A percentile compares a stretch with the other conserved stretches of the same genome.
Evolutionary conservation across 2,888 invertebrate species (phyloP).

Genomic region (Eristalinus aeneus): DNA sequence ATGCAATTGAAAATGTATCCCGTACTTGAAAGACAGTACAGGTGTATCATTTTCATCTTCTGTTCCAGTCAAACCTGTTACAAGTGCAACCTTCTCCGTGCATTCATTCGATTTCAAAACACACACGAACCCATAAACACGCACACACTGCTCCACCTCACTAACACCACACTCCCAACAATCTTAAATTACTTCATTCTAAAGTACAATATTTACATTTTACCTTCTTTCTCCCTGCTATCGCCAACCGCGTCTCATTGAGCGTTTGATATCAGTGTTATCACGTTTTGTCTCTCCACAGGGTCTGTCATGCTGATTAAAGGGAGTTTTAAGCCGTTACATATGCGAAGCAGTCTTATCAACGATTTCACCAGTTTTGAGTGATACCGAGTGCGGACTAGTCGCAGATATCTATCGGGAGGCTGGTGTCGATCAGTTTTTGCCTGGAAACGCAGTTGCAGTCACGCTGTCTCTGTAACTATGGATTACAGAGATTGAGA

Average conservation of each 20-base stretch:
- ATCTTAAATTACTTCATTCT: background rate
- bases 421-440: background rate
- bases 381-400: constrained; percentile 20
- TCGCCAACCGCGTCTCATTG: background rate
- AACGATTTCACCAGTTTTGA: constrained; percentile 24
- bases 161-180: background rate
- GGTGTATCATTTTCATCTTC: no score
- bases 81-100: no score
- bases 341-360: constrained; percentile 24
- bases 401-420: constrained; percentile 21
- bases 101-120: no score
- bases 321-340: background rate
- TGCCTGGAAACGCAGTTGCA: background rate
- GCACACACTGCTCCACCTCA: no score
- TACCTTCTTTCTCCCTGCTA: background rate
- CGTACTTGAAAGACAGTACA: no score
- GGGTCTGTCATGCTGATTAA: constrained; percentile 38
- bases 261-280: constrained; percentile 18
- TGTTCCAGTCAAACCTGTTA: no score
- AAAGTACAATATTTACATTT: background rate
- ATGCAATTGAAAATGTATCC: no score
- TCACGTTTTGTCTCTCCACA: constrained; percentile 20
- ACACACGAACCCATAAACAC: no score
- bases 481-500: background rate
- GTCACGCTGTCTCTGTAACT: background rate